phyloP scores from a whole-genome alignment of 2,113 vertebrate species.

The Pseudorasbora parva region DNA sequence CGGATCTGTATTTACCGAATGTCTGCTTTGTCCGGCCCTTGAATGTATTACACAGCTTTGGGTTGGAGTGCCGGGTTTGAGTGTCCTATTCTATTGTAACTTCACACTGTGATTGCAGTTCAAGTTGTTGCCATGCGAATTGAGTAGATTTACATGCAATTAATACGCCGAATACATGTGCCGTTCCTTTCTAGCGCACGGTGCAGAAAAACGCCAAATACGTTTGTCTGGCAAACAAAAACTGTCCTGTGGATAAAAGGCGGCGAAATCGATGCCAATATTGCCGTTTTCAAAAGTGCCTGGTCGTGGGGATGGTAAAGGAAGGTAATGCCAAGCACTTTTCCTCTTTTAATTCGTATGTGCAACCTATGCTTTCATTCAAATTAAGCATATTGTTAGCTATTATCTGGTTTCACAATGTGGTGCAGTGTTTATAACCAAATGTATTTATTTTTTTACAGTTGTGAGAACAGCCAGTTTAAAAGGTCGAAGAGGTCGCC shows the following conservation, averaged over 20 bases:
- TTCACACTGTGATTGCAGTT: constrained; percentile 54
- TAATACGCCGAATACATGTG: constrained; percentile 18
- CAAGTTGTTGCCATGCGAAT: constrained; percentile 34
- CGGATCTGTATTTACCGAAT: constrained; percentile 91
- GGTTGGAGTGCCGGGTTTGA: constrained; percentile 74
- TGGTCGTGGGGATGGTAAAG: constrained; percentile 94
- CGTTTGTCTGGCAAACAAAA: constrained; percentile 93
- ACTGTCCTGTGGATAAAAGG: constrained; percentile 93
- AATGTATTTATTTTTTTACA: constrained; percentile 62
- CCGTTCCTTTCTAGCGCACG: constrained; percentile 80
- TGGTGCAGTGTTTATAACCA: background rate
- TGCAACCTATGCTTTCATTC: background rate
- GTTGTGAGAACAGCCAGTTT: constrained; percentile 94
- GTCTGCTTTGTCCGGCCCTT: constrained; percentile 78
- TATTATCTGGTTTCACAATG: background rate
- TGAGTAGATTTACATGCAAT: constrained; percentile 2
- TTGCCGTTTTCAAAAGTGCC: constrained; percentile 95
- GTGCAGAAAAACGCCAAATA: constrained; percentile 98
- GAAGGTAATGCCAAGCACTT: constrained; percentile 83
- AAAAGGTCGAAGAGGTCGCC: constrained; percentile 92
- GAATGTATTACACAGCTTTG: constrained; percentile 83
- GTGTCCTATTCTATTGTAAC: constrained; percentile 69
- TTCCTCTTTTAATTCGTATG: background rate
- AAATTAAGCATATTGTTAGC: background rate
- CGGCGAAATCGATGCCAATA: constrained; percentile 92